Evolutionary conservation across 1,140 invertebrate genomes (phyloP), one percentile per base, ranked within the genome.

Genomic region (Zaprionus inermis): DNA sequence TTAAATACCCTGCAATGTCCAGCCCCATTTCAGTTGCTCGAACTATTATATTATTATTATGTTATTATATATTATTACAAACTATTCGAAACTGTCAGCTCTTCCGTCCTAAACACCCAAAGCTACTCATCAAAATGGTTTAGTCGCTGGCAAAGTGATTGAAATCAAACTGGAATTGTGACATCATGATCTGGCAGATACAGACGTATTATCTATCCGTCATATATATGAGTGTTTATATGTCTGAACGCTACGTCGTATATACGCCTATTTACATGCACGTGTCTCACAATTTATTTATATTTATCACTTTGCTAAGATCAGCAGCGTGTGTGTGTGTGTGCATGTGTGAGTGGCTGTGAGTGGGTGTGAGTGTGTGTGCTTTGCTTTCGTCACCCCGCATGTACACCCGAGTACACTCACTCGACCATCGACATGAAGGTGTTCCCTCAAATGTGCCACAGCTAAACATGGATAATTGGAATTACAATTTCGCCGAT

Each of bases 401-500:
- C 44, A 49, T 11, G 36, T 12, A 38, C n/a, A 38, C 1, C 4
- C 36, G 12, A 38, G 36, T n/a, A 38, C 36, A 38, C 36, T 14
- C 36, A 12, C 24, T 28, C 44, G 11, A 18, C 9, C 44, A 49
- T 7, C 44, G 18, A 49, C 7, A 22, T 9, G 32, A 14, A 57
- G 68, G 68, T 36, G 30, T 65, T 71, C 36, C 68, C 51, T 65
- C 22, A 24, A 72, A 71, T 20, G 41, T 49, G 54, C 9, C 20
- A 5, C 30, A 34, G 38, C 52, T 51, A 30, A 51, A 55, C 28
- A 16, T 30, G 60, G 34, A 54, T 71, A 56, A 59, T 59, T 67
- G 44, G 14, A 14, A 28, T 56, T 64, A 28, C 12, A 30, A 49
- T 55, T 64, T 71, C 14, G 14, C n/a, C 18, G 60, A 63, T 70